Evolutionary conservation across 2,797 vertebrate species (phyloP).

Genomic region (Chaenodraco wilsoni): DNA sequence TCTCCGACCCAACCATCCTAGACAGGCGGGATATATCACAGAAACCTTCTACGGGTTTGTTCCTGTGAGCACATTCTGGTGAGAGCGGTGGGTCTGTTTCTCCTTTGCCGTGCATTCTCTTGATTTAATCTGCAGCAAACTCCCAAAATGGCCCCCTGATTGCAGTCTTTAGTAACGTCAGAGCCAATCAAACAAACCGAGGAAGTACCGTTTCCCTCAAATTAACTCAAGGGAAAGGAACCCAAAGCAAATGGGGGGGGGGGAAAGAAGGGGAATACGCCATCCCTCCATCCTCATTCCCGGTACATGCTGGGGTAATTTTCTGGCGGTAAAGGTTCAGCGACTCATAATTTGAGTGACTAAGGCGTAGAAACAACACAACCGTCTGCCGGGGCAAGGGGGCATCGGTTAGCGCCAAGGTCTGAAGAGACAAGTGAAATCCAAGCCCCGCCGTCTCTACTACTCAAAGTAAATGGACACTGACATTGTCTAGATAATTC

Average conservation of each 20-base stretch:
- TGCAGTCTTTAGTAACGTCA: conserved; percentile 87
- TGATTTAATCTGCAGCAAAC: conserved; percentile 86
- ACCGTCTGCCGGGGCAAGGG: conserved; percentile 65
- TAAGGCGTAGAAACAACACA: conserved; percentile 84
- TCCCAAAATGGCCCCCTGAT: conserved; percentile 86
- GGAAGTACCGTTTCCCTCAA: conserved; percentile 84
- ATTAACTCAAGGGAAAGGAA: conserved; percentile 78
- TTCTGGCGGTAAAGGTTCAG: conserved; percentile 86
- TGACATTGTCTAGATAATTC: conserved; percentile 86
- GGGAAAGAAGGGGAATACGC: conserved; percentile 64
- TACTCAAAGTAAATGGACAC: conserved; percentile 79
- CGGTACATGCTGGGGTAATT: conserved; percentile 82
- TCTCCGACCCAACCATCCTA: conserved; percentile 61
- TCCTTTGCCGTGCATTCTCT: conserved; percentile 79
- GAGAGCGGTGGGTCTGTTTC: conserved; percentile 77
- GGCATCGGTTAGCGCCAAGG: conserved; percentile 79
- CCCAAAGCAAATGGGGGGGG: conserved; percentile 66
- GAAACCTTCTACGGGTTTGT: conserved; percentile 62
- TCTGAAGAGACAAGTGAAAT: conserved; percentile 81
- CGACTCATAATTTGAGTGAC: conserved; percentile 86
- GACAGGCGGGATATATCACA: conserved; percentile 74
- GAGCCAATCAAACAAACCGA: conserved; percentile 85
- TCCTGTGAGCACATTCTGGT: conserved; percentile 53
- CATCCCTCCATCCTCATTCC: conserved; percentile 73
- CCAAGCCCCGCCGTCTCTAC: conserved; percentile 71